These are phyloP conservation scores for Petrolisthes manimaculis DNA, from an alignment of 2,888 invertebrate genomes.

Conservation along the genomic window DNA sequence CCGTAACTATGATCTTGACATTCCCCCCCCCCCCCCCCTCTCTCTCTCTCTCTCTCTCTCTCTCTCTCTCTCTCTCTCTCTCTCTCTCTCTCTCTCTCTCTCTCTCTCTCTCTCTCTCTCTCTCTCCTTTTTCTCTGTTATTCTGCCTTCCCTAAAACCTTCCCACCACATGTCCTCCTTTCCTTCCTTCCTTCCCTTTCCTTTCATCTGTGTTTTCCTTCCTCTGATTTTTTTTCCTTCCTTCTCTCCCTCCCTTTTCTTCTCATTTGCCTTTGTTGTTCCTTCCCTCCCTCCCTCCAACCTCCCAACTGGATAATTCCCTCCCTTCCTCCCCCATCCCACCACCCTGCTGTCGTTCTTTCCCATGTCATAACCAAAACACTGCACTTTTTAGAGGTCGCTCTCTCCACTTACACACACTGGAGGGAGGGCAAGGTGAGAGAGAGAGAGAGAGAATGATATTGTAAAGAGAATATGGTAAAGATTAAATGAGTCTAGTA, in stretches of 20 bases:
- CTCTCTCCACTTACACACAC: neutral
- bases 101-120: neutral
- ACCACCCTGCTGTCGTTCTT: neutral
- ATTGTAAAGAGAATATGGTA: neutral
- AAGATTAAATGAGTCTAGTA: neutral
- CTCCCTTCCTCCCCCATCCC: neutral
- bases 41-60: neutral
- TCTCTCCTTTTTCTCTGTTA: neutral
- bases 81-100: neutral
- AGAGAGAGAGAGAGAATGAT: neutral
- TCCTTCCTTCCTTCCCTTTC: neutral
- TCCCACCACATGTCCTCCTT: neutral
- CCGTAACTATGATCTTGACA: neutral
- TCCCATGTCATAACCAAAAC: neutral
- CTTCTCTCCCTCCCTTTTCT: conserved; percentile 13
- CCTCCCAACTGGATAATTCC: neutral
- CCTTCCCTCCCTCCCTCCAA: neutral
- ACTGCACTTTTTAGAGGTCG: neutral
- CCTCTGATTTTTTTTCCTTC: neutral
- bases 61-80: neutral
- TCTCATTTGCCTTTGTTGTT: neutral
- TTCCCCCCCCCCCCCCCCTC: neutral
- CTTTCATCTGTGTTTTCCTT: too few species aligned
- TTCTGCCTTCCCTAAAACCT: neutral
- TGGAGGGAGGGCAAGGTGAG: neutral